Evolutionary conservation across 2,797 vertebrate genomes (phyloP), one percentile per base, ranked within the genome.

Genomic region (Aphelocoma californica): DNA sequence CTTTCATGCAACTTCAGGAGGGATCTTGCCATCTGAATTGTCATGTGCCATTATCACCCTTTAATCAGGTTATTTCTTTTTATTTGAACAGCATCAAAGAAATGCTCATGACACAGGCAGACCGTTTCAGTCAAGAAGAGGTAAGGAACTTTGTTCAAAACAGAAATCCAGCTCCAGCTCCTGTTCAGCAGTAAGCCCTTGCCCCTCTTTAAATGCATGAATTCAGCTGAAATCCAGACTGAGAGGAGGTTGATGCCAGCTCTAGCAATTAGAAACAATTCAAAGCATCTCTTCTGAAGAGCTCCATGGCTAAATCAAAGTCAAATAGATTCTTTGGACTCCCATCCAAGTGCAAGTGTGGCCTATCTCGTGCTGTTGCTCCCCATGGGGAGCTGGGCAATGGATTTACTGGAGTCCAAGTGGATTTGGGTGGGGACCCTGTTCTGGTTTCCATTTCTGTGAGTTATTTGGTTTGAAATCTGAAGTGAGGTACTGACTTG

Each of bases 111-210:
- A 99, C 98, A 81, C 97, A 97, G 96, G 98, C 98, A 62, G 98
- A 98, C 97, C 98, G 98, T 80, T 99, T 99, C 98, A 98, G 97
- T 42, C 98, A 98, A 92, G 98, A 98, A 86, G 98, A 99, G 98
- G 99, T 99, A 97, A 98, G 98, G 42, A 28, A n/a, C 23, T 75
- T 88, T 77, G 74, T 50, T 85, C 45, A 47, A 31, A 89, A 18
- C 7, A 53, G 32, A 44, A 77, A 71, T 86, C 48, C 40, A 32
- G 71, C 80, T 66, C 38, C 65, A 77, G 57, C 82, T 65, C 71
- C 92, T 86, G 25, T 72, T 82, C 86, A 89, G 86, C 80, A 57
- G 3, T 53, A 29, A 71, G 64, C 53, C 45, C 88, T 86, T 87
- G 57, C 61, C 53, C 64, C 69, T 92, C 50, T 91, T 95, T 78